These are phyloP conservation scores for Phylloscopus trochiloides DNA, from an alignment of 2,113 vertebrate species.

Conservation along the genomic window DNA sequence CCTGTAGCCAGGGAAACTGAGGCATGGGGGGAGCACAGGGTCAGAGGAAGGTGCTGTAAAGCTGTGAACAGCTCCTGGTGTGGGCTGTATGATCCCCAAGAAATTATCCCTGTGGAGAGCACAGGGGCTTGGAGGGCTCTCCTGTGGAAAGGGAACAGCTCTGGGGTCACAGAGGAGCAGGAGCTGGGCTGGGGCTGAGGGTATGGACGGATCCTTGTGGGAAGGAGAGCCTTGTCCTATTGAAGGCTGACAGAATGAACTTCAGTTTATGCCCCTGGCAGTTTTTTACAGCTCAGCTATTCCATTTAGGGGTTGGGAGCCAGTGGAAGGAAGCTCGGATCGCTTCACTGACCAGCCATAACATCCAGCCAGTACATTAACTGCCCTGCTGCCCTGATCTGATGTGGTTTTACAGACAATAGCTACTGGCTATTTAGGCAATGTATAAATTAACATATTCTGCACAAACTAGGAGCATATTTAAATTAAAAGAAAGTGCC, in stretches of 20 bases:
- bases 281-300: conserved; percentile 72
- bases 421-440: conserved; percentile 69
- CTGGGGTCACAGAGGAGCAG: neutral
- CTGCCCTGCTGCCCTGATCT: conserved; percentile 73
- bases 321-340: conserved; percentile 66
- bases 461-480: conserved; percentile 55
- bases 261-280: conserved; percentile 59
- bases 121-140: neutral
- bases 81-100: neutral
- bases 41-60: neutral
- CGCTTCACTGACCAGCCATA: conserved; percentile 73
- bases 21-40: neutral
- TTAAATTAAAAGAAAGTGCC: conserved; percentile 56
- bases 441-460: conserved; percentile 72
- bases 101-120: neutral
- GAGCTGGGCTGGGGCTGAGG: neutral
- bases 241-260: conserved; percentile 60
- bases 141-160: neutral
- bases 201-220: neutral
- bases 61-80: neutral
- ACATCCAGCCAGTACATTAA: conserved; percentile 72
- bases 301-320: conserved; percentile 58
- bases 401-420: conserved; percentile 71
- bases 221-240: conserved; percentile 18
- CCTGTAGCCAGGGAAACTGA: neutral